Conservation (phyloP, 1,140 invertebrate genomes). For the Colletes gigas region DNA sequence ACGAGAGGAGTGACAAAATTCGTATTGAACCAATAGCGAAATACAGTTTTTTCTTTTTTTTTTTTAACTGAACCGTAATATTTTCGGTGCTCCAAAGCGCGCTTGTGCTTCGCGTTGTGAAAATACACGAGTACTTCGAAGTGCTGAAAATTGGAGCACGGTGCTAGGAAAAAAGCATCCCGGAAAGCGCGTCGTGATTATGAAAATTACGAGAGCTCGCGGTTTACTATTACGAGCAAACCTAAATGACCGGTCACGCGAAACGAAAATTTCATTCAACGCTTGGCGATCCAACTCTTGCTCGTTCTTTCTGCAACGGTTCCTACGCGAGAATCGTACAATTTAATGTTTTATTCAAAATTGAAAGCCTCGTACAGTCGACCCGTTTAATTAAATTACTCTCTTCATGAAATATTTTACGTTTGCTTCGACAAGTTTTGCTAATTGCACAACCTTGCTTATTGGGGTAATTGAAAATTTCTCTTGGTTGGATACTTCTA, state of each 20-base stretch:
- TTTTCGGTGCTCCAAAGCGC: too few relatives aligned
- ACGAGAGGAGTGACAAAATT: background rate
- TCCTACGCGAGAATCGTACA: background rate
- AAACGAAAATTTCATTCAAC: background rate
- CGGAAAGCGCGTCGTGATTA: background rate
- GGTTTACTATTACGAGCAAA: background rate
- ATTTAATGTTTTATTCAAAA: too few relatives aligned
- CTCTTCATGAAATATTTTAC: too few relatives aligned
- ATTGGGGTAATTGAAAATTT: too few relatives aligned
- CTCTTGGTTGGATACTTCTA: too few relatives aligned
- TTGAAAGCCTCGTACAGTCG: too few relatives aligned
- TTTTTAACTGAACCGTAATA: background rate
- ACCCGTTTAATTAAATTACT: too few relatives aligned
- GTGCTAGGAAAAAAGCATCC: background rate
- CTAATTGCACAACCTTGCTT: too few relatives aligned
- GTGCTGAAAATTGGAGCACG: background rate
- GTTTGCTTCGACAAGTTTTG: too few relatives aligned
- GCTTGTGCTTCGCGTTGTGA: too few relatives aligned
- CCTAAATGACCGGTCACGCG: background rate
- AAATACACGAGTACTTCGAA: too few relatives aligned
- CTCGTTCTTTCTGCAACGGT: background rate
- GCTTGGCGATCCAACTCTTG: background rate
- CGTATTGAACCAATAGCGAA: background rate
- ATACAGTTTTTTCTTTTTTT: background rate
- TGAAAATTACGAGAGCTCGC: conserved; percentile 12